Evolutionary conservation across 2,888 invertebrate species (phyloP), one percentile per base, ranked within the genome.

Genomic region (Lasioglossum oenotherae): DNA sequence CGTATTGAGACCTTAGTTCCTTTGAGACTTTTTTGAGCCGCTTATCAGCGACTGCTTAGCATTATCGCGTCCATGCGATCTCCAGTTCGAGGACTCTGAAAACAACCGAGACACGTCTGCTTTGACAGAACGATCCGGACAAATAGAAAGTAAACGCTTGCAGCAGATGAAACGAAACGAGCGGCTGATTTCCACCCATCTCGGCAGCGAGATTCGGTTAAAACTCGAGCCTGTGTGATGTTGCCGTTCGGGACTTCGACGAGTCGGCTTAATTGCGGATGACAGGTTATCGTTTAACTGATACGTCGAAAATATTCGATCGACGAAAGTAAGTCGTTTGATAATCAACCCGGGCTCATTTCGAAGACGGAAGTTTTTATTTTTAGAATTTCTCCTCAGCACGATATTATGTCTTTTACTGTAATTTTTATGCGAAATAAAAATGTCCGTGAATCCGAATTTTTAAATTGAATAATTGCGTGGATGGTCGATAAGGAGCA

Each of bases 11-110:
- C 35, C 35, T 35, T 35, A 35, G 35, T n/a, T n/a, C n/a, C n/a
- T n/a, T n/a, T n/a, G n/a, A n/a, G n/a, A n/a, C n/a, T n/a, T n/a
- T n/a, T n/a, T n/a, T n/a, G n/a, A n/a, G n/a, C n/a, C 46, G 91
- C 87, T 90, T 92, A 87, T 92, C 92, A 88, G 78, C 82, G 78
- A 80, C 49, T 84, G 74, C 83, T 90, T 88, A 78, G 74, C 74
- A 73, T 87, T 84, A 87, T 86, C 84, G 69, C 73, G 38, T 49
- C 19, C 73, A 23, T 72, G 57, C 79, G 71, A 75, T 53, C 60
- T 74, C 31, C 41, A 31, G 12, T 78, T 81, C 73, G 78, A 80
- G 73, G n/a, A 44, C 87, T 87, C 80, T 80, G 83, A 73, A 86
- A 83, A 78, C 60, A 75, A 35, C n/a, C 44, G 67, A 75, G 73